Evolutionary conservation across 2,888 invertebrate species (phyloP), one percentile per base, ranked within the genome.

Genomic region (Eupithecia exiguata): DNA sequence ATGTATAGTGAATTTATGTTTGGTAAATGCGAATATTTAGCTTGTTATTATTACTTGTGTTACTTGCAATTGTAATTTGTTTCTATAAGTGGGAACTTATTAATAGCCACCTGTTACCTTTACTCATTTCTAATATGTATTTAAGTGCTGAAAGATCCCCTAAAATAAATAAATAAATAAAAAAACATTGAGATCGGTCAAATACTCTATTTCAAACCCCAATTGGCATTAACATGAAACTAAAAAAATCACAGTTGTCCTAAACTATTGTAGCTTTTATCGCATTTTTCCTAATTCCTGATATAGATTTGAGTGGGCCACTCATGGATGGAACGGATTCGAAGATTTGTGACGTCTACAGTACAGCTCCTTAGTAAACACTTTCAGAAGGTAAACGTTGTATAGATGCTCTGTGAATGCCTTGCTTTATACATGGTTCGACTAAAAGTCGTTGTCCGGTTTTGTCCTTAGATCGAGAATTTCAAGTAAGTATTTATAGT

Each of bases 261-360:
- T 53, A 70, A 65, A 62, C 35, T 70, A 25, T 18, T 35, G 18
- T 25, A 46, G 49, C 38, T 16, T 14, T 61, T 18, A n/a, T 63
- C 6, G n/a, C n/a, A 9, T 7, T 62, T 69, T 74, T 14, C 63
- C 43, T 36, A 68, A 68, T 74, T 71, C 62, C 70, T 68, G 35
- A 40, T 69, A 74, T n/a, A n/a, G 74, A 65, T 69, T 71, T 74
- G 74, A 74, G 58, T 74, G 74, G 74, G 74, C 74, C 25, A 58
- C 71, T 67, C 69, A 67, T 18, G 66, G 69, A 21, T 69, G 69
- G 71, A 61, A 71, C n/a, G 69, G 67, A 4, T 69, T 72, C 58
- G 71, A 75, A 30, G 71, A 71, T 43, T 66, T 67, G 62, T 69
- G 71, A 75, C 74, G 71, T n/a, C 69, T 46, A 69, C 71, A 69